These are phyloP conservation scores for Hemiprocne comata DNA, from an alignment of 2,113 vertebrate genomes.

Conservation along the genomic window DNA sequence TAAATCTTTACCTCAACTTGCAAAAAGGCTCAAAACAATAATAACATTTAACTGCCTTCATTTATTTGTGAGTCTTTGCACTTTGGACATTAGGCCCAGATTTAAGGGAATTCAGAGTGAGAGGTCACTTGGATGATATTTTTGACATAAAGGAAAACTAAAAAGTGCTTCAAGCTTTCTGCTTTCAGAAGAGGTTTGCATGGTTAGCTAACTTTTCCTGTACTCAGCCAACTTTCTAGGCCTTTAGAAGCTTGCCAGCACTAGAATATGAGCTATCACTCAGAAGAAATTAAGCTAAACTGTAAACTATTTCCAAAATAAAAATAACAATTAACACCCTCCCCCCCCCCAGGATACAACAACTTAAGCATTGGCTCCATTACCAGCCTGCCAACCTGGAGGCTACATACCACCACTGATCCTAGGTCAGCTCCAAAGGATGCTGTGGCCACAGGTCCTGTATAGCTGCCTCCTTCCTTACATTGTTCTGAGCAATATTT, in stretches of 20 bases:
- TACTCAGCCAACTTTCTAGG: not conserved
- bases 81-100: not conserved
- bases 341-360: not conserved
- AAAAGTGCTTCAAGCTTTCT: not conserved
- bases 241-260: not conserved
- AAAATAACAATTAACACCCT: not conserved
- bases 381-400: not conserved
- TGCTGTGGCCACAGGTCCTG: not conserved
- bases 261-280: not conserved
- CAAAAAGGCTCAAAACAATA: not conserved
- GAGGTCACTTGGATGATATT: not conserved
- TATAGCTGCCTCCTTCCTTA: not conserved
- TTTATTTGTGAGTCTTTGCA: not conserved
- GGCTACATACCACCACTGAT: rapidly evolving
- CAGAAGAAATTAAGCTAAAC: conserved; percentile 9
- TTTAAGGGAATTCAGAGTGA: not conserved
- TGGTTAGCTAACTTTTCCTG: not conserved
- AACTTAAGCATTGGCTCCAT: not conserved
- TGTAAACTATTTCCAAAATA: not conserved
- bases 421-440: not conserved
- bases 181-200: not conserved
- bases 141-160: not conserved
- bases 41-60: not conserved
- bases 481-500: not conserved
- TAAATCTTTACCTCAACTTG: not conserved